Base-by-base conservation (phyloP, 2,888 invertebrate species). In the Bedellia somnulentella region DNA sequence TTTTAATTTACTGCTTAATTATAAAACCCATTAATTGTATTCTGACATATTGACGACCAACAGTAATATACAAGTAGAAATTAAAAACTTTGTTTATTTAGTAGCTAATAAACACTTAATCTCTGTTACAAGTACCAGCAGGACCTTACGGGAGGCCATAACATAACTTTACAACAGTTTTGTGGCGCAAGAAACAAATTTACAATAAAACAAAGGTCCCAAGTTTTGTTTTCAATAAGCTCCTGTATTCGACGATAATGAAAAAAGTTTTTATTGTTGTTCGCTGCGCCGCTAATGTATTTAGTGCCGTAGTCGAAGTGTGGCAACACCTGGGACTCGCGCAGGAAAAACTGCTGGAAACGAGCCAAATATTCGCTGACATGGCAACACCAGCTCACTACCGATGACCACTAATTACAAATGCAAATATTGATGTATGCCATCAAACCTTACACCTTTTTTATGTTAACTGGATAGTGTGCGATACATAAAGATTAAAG, bases 151-250 rank as follows among this genome's bases (percentile, higher is more conserved):
- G n/a, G n/a, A n/a, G n/a, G n/a, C n/a, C n/a, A n/a, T n/a, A n/a
- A 21, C n/a, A 2, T n/a, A 26, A 26, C 27, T 27, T 27, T 17
- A 27, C 17, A 27, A 3, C 27, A 27, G 27, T 27, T 27, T 27
- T 18, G 12, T 12, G 12, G 18, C 17, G n/a, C n/a, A 27, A 12
- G 21, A 32, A 45, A 46, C 49, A 52, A 50, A 54, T 59, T 57
- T 52, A 57, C 54, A 61, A 54, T 55, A 55, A 60, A 61, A 59
- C 57, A 56, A 49, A 51, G 44, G 47, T 37, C 33, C 35, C 39
- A 64, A 60, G 60, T 55, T 55, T 61, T 66, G 60, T 63, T 64
- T 68, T 66, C 68, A 68, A 68, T 70, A 67, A 67, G 58, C 62
- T 53, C 45, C 53, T 52, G 52, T 46, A 53, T 50, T 44, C 45